Evolutionary conservation across 2,888 invertebrate genomes (phyloP), one percentile per base, ranked within the genome.

Genomic region (Cybosia mesomella): DNA sequence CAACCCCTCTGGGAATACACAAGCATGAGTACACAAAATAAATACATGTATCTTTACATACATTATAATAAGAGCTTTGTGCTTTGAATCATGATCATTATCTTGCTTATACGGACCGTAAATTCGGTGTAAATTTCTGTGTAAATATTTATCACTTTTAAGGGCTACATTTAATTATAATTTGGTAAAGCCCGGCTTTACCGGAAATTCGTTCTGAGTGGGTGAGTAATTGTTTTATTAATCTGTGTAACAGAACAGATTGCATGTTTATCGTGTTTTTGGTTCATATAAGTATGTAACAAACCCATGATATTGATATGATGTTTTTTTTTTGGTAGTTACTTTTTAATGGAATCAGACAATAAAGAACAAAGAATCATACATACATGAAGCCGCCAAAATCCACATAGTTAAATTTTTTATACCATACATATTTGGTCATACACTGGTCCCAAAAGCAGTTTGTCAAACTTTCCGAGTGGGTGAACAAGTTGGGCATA

Each of bases 201-300:
- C 39, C 34, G 62, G 62, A 21, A 62, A 36, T 34, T 36, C 57
- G 62, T 21, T 36, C 55, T 24, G 15, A 43, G 22, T 13, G 34
- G 57, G n/a, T 34, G 61, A 61, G 28, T 13, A 49, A 61, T 32
- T n/a, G 34, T 67, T 67, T 62, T 67, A 58, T 62, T 67, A 62
- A 67, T 67, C 61, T 57, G 58, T 62, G 43, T 61, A 22, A n/a
- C 57, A 58, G 49, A 67, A 61, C 66, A 61, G 32, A 57, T 55
- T 60, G n/a, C 36, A 3, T n/a, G 15, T 49, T 18, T n/a, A 39
- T 4, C 39, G 9, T n/a, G 49, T 49, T 49, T n/a, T 5, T 34
- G n/a, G 18, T n/a, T n/a, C n/a, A n/a, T 34, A 32, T 15, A 66
- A 60, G 21, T 32, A 18, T 60, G 36, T 49, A 24, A n/a, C n/a